Evolutionary conservation across 1,140 invertebrate species (phyloP).

Genomic region (Drusus annulatus): DNA sequence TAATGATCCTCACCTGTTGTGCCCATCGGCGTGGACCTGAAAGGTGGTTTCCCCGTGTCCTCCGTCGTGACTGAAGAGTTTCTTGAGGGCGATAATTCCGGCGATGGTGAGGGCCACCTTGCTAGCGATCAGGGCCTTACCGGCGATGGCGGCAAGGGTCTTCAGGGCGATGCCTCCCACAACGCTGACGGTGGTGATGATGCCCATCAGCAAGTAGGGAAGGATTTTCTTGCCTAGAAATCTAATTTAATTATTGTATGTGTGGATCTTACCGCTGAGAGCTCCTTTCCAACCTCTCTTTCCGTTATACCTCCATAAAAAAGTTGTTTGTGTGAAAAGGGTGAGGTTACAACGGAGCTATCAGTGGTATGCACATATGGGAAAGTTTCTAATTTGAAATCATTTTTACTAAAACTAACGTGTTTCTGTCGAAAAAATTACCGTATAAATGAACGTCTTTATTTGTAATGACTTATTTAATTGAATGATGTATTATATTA

Average conservation of each 20-base stretch:
- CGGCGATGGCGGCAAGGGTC: constrained; percentile 77
- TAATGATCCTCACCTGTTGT: constrained; percentile 71
- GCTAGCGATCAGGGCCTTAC: constrained; percentile 78
- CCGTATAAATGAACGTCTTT: too few relatives aligned
- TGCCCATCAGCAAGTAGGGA: constrained; percentile 74
- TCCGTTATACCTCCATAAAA: too few relatives aligned
- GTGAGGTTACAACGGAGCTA: too few relatives aligned
- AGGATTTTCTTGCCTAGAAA: constrained; percentile 68
- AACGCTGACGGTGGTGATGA: constrained; percentile 76
- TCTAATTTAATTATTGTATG: background rate
- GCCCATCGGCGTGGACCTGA: constrained; percentile 77
- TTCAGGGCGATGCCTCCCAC: constrained; percentile 75
- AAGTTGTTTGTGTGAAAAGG: too few relatives aligned
- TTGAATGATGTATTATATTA: too few relatives aligned
- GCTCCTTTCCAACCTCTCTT: too few relatives aligned
- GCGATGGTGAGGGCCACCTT: constrained; percentile 80
- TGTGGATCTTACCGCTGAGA: too few relatives aligned
- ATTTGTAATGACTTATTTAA: too few relatives aligned
- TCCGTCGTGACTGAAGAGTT: constrained; percentile 76
- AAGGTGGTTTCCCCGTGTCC: constrained; percentile 74
- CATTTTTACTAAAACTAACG: too few relatives aligned
- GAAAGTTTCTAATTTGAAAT: too few relatives aligned
- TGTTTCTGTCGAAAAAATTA: too few relatives aligned
- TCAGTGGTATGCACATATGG: too few relatives aligned
- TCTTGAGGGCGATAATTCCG: constrained; percentile 79